Evolutionary conservation across 2,797 vertebrate genomes (phyloP).

Genomic region (Hylomyscus alleni): DNA sequence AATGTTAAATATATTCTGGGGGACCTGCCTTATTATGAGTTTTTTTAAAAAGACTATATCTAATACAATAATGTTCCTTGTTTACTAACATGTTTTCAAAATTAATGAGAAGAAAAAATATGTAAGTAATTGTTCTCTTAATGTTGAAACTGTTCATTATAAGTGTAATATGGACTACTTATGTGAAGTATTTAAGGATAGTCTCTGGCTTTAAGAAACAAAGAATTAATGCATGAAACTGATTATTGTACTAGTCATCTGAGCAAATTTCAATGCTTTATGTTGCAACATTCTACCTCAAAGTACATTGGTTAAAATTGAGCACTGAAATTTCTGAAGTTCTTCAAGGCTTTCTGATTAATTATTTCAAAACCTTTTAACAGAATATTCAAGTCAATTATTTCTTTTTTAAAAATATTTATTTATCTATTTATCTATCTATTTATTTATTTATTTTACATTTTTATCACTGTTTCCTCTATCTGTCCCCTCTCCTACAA

Average conservation of each 20-base stretch:
- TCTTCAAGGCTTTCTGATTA: slow-evolving; percentile 24
- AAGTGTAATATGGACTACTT: slow-evolving; percentile 10
- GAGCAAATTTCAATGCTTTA: slow-evolving; percentile 31
- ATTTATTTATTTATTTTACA: not conserved
- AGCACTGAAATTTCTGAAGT: not conserved
- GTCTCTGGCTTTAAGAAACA: not conserved
- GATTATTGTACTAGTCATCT: not conserved
- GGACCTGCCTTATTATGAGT: not conserved
- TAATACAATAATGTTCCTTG: not conserved
- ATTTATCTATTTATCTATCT: no score
- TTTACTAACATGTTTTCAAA: slow-evolving; percentile 54
- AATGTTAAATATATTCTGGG: not conserved
- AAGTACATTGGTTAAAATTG: slow-evolving; percentile 37
- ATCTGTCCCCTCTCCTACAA: not conserved
- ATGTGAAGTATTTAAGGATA: slow-evolving; percentile 59
- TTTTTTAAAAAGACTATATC: not conserved
- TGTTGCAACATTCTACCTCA: not conserved
- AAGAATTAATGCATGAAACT: not conserved
- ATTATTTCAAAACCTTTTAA: slow-evolving; percentile 47
- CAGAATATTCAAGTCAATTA: slow-evolving; percentile 11
- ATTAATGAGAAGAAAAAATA: slow-evolving; percentile 38
- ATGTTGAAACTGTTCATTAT: slow-evolving; percentile 39
- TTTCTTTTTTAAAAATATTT: not conserved
- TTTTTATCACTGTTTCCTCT: not conserved
- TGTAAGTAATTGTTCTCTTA: not conserved